Percentiles rank a stretch among this genome's conserved stretches.
These are phyloP conservation scores for Ginglymostoma cirratum DNA, from an alignment of 2,113 vertebrate species.

Conservation along the genomic window DNA sequence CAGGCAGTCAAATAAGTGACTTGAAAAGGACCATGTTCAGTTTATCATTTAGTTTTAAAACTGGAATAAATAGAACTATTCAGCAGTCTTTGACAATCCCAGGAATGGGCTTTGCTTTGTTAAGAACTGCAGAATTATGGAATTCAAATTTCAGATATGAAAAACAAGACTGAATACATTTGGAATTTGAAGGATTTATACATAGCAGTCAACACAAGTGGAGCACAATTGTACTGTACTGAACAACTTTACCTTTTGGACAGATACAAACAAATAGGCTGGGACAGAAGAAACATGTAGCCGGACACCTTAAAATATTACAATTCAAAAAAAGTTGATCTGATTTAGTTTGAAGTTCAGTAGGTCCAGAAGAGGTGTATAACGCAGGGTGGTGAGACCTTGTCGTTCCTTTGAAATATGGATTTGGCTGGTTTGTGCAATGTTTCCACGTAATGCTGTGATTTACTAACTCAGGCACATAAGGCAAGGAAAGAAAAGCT, in stretches of 20 bases:
- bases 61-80: neutral
- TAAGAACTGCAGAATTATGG: neutral
- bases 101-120: neutral
- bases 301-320: neutral
- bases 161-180: neutral
- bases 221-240: neutral
- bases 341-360: neutral
- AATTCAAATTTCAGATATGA: neutral
- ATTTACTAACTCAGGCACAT: constrained; percentile 17
- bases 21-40: neutral
- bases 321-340: neutral
- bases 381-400: neutral
- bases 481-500: constrained; percentile 8
- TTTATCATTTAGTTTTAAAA: neutral
- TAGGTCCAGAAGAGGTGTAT: neutral
- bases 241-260: neutral
- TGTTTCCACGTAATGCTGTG: too few species aligned
- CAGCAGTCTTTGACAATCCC: too few species aligned
- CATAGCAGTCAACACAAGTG: neutral
- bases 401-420: neutral
- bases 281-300: neutral
- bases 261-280: neutral
- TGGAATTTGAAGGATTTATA: neutral
- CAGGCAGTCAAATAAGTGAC: neutral
- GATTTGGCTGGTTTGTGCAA: neutral